Evolutionary conservation across 2,797 vertebrate species (phyloP).

Genomic region (Zenarchopterus dispar): DNA sequence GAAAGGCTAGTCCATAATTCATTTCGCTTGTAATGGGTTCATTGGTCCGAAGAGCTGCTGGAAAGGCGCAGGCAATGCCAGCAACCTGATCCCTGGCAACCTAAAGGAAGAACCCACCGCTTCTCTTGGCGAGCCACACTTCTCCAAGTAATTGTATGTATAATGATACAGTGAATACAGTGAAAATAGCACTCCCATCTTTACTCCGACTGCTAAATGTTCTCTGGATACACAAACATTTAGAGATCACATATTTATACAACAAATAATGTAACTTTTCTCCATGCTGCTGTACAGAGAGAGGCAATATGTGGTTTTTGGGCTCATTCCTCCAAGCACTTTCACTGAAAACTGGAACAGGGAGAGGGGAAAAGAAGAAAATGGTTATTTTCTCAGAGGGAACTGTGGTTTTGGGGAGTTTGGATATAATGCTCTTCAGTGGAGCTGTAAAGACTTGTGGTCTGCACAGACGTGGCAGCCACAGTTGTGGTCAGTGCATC

Average conservation of each 20-base stretch:
- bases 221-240: slow-evolving; percentile 19
- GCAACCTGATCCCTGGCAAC: slow-evolving; percentile 78
- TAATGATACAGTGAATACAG: slow-evolving; percentile 57
- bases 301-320: slow-evolving; percentile 6
- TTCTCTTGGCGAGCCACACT: slow-evolving; percentile 70
- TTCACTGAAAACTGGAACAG: slow-evolving; percentile 27
- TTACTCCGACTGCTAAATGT: not conserved
- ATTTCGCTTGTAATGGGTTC: slow-evolving; percentile 75
- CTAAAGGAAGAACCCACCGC: slow-evolving; percentile 70
- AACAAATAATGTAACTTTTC: slow-evolving; percentile 20
- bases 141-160: slow-evolving; percentile 42
- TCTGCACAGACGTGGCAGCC: slow-evolving; percentile 59
- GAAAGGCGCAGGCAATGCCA: slow-evolving; percentile 46
- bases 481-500: slow-evolving; percentile 49
- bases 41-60: slow-evolving; percentile 66
- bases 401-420: slow-evolving; percentile 45
- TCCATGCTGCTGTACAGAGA: slow-evolving; percentile 23
- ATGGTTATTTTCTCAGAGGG: slow-evolving; percentile 42
- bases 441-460: slow-evolving; percentile 55
- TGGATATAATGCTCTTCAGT: slow-evolving; percentile 51
- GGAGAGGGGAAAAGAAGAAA: slow-evolving; percentile 35
- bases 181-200: too few species aligned
- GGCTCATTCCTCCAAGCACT: slow-evolving; percentile 27
- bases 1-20: slow-evolving; percentile 75
- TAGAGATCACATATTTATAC: slow-evolving; percentile 21